Base-by-base conservation (phyloP, 2,113 vertebrate species). In the Ameiurus melas region DNA sequence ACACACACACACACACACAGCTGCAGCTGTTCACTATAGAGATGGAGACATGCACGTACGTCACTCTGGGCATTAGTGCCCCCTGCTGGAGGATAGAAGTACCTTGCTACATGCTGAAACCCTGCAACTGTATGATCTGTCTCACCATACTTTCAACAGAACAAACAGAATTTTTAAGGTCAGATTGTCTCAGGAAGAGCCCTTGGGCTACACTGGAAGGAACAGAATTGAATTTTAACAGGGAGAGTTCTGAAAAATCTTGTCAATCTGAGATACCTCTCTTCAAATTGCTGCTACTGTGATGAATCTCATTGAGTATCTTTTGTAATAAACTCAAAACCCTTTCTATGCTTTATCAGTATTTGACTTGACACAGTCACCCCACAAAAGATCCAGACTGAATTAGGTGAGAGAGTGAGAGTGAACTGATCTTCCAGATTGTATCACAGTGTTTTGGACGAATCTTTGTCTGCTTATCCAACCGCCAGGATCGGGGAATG, bases 101-200 rank as follows among this genome's bases (percentile, higher is more conserved):
- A 66, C 73, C 2, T 68, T 16, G n/a, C 20, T 58, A 60, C 22
- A 43, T 43, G 58, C 27, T 7, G 58, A 20, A 82, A 25, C 27
- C 53, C 64, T 66, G 73, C 10, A 62, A 64, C 10, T 30, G 39
- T 47, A 66, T 53, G n/a, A 86, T 82, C 47, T 66, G 51, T 58
- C 84, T 85, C 51, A 33, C 30, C 20, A 85, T 77, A 33, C 20
- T 84, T 10, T 62, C 66, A 58, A 53, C 14, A 73, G 66, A 87
- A 84, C 86, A 88, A 88, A 83, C 68, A 77, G 80, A 88, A 75
- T 88, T 62, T 75, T 84, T 84, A 70, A 82, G 51, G 86, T 77
- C 36, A 51, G 71, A 86, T 51, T 86, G 85, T 87, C 77, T 68
- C 79, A 53, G 47, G 86, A 70, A 78, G 64, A 82, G 86, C 78